Evolutionary conservation across 2,888 invertebrate genomes (phyloP), one percentile per base, ranked within the genome.

Genomic region (Protophormia terraenovae): DNA sequence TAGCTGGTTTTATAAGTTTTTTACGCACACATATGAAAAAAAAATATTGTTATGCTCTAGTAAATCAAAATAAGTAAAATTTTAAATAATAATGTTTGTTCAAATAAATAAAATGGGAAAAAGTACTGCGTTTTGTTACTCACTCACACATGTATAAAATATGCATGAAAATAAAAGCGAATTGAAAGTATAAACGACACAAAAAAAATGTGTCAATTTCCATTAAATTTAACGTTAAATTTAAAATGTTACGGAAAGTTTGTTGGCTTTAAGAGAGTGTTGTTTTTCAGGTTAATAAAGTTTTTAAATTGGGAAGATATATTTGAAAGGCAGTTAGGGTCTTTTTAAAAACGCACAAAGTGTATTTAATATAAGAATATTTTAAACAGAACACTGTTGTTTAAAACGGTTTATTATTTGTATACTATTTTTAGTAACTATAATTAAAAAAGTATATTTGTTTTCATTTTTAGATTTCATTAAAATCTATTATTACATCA

Each of bases 21-120:
- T 29, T 16, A 24, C 27, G 3, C n/a, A 62, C 47, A 32, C 14
- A 32, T 53, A 22, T 6, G 8, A 19, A 19, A n/a, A 41, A 27
- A 41, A 32, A 55, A 69, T 67, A 27, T 45, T 80, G 72, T 67
- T 77, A 81, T 81, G 84, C 84, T 84, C 81, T 73, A 84, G 77
- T 84, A 81, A 84, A 77, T 81, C 67, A 62, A 84, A 73, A 77
- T 84, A 72, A 73, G 81, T 72, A 64, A 73, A 69, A 73, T 29
- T 67, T 72, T 35, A 73, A 55, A 72, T 62, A 77, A 76, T 76
- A 84, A 84, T 71, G 27, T 80, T 77, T 60, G 47, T 69, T 64
- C 16, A 62, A 47, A 83, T 55, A 71, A 71, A 64, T 62, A 66
- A 50, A 38, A 69, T 55, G n/a, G 47, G 45, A 62, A 53, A 53